phyloP scores from a whole-genome alignment of 2,888 invertebrate genomes.

The Carpatolechia fugitivella region DNA sequence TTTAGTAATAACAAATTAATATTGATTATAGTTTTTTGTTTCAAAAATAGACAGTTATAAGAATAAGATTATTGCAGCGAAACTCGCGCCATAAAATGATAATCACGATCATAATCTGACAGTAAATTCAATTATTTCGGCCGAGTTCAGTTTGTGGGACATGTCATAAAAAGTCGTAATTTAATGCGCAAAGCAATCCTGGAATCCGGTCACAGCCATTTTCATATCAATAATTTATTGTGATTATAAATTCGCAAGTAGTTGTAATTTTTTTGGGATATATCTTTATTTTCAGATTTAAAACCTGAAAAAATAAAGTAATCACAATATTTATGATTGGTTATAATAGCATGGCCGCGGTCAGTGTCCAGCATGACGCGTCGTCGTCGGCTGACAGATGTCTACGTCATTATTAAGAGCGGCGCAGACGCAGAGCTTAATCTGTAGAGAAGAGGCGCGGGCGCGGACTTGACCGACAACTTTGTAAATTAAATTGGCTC shows the following conservation, averaged over 20 bases:
- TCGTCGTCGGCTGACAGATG: slow-evolving; percentile 2
- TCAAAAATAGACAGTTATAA: too few relatives aligned
- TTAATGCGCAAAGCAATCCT: slow-evolving; percentile 34
- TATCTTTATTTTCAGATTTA: too few relatives aligned
- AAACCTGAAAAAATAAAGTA: too few relatives aligned
- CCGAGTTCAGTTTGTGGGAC: slow-evolving; percentile 24
- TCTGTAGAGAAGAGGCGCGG: slow-evolving; percentile 34
- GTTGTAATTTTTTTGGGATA: too few relatives aligned
- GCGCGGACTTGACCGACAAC: slow-evolving; percentile 56
- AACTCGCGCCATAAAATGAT: slow-evolving; percentile 11
- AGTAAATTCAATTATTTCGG: slow-evolving; percentile 34
- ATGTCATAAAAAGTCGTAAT: slow-evolving; percentile 38
- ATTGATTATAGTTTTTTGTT: too few relatives aligned
- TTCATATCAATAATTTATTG: too few relatives aligned
- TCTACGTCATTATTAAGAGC: slow-evolving; percentile 52
- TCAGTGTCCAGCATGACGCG: background rate
- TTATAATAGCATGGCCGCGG: background rate
- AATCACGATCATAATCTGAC: slow-evolving; percentile 27
- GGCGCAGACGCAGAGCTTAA: slow-evolving; percentile 41
- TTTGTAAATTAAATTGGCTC: slow-evolving; percentile 75
- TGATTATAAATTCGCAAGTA: too few relatives aligned
- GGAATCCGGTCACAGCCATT: too few relatives aligned
- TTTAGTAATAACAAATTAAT: too few relatives aligned
- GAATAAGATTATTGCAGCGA: background rate
- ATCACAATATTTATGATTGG: too few relatives aligned